Conservation (phyloP, 2,113 vertebrate genomes). For the Centropus bengalensis region DNA sequence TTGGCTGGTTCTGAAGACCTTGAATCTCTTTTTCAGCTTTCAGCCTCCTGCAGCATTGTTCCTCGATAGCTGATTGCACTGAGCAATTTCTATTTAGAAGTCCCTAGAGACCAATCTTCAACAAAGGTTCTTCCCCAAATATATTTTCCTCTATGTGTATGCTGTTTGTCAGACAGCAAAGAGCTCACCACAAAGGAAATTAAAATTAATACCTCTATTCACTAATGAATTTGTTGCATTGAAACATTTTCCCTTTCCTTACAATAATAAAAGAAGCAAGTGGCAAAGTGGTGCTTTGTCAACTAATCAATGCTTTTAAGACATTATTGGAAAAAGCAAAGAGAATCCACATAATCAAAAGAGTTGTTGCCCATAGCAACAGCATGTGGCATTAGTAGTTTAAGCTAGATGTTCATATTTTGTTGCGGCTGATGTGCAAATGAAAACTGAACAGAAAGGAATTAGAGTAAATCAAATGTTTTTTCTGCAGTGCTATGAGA, state of each 20-base stretch:
- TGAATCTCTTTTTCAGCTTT: background rate
- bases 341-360: background rate
- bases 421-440: background rate
- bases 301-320: background rate
- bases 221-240: background rate
- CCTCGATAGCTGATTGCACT: background rate
- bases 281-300: background rate
- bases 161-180: background rate
- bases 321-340: constrained; percentile 4
- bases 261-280: background rate
- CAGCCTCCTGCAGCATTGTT: background rate
- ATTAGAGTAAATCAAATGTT: background rate
- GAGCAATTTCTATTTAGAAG: background rate
- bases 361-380: constrained; percentile 13
- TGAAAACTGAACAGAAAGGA: background rate
- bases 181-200: background rate
- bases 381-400: background rate
- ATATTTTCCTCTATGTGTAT: background rate
- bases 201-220: background rate
- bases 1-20: background rate
- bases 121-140: background rate
- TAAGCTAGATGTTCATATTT: background rate
- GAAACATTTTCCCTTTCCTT: background rate
- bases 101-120: background rate
- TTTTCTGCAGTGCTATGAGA: background rate